A percentile compares a stretch with the other conserved stretches of the same genome.
These are phyloP conservation scores for Spodoptera litura DNA, from an alignment of 1,140 invertebrate genomes.

Conservation along the genomic window DNA sequence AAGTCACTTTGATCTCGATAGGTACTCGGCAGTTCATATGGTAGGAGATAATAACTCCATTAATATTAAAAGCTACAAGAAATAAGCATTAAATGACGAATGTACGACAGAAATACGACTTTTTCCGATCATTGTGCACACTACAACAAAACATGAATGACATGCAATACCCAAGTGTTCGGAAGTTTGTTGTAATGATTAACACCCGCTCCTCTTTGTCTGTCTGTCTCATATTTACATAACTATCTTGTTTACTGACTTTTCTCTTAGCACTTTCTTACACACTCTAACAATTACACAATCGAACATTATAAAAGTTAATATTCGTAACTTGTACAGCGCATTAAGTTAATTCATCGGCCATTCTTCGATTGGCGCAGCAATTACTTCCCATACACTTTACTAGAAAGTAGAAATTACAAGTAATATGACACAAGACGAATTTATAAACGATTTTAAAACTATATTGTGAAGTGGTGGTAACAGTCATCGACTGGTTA, in stretches of 20 bases:
- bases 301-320: constrained; percentile 15
- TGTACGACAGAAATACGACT: too few relatives aligned
- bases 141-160: too few relatives aligned
- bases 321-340: not conserved
- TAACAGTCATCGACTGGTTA: not conserved
- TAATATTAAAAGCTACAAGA: not conserved
- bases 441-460: constrained; percentile 11
- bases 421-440: not conserved
- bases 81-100: too few relatives aligned
- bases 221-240: not conserved
- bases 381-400: constrained; percentile 11
- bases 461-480: not conserved
- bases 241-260: not conserved
- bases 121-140: too few relatives aligned
- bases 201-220: not conserved
- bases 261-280: constrained; percentile 19
- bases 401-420: constrained; percentile 12
- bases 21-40: not conserved
- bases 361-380: constrained; percentile 3
- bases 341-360: constrained; percentile 3
- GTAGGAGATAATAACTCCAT: not conserved
- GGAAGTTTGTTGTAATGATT: not conserved
- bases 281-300: constrained; percentile 6
- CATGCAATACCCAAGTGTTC: too few relatives aligned
- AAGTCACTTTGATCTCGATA: too few relatives aligned